Percentiles rank a stretch among this genome's conserved stretches.
Evolutionary conservation across 2,113 vertebrate species (phyloP).

Genomic region (Cygnus atratus): DNA sequence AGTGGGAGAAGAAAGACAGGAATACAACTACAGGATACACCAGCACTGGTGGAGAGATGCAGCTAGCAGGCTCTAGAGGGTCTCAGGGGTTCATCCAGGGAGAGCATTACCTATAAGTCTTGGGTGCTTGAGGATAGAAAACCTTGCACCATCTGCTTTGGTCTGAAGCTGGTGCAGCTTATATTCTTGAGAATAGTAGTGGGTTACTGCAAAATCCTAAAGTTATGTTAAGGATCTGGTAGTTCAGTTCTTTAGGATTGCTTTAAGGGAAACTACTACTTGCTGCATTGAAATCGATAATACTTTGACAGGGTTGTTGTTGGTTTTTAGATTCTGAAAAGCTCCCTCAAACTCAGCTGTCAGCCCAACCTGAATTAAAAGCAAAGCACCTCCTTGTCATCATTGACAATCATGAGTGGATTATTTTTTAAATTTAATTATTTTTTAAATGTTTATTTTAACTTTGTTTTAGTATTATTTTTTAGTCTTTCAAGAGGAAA

Average conservation of each 20-base stretch:
- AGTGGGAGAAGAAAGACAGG: neutral
- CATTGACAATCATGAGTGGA: neutral
- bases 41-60: neutral
- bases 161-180: neutral
- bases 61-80: neutral
- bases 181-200: neutral
- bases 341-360: neutral
- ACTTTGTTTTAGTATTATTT: neutral
- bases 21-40: neutral
- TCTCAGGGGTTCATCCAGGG: neutral
- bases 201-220: neutral
- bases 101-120: neutral
- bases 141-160: neutral
- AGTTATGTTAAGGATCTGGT: neutral
- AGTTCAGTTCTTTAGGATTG: neutral
- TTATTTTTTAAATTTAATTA: too few relatives aligned
- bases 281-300: neutral
- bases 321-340: neutral
- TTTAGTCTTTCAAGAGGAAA: neutral
- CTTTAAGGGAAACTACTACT: neutral
- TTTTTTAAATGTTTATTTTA: neutral
- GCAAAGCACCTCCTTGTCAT: neutral
- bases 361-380: neutral
- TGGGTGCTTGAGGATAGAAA: neutral
- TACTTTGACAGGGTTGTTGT: neutral